Percentiles rank a stretch among this genome's conserved stretches.
Evolutionary conservation across 2,888 invertebrate genomes (phyloP).

Genomic region (Sicus ferrugineus): DNA sequence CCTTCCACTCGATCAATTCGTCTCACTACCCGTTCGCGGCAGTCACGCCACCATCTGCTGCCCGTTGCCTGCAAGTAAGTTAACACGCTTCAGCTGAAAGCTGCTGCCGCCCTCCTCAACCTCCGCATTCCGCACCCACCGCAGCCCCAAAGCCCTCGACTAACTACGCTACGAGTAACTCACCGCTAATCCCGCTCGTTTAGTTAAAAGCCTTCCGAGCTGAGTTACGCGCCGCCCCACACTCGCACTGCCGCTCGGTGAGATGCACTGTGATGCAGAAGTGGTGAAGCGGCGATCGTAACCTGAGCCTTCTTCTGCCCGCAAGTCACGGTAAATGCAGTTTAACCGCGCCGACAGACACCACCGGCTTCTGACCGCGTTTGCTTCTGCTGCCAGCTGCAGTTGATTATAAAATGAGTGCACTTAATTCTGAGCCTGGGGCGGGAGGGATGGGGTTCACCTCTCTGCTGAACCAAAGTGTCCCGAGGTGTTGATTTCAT

Average conservation of each 20-base stretch:
- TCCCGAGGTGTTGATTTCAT: no score
- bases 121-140: not conserved
- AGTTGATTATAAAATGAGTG: conserved; percentile 26
- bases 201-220: no score
- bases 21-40: not conserved
- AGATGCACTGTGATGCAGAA: not conserved
- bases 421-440: conserved; percentile 17
- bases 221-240: no score
- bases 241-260: no score
- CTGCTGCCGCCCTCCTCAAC: not conserved
- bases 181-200: no score
- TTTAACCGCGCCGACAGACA: conserved; percentile 2
- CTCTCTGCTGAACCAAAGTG: no score
- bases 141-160: not conserved
- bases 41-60: not conserved
- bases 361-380: not conserved
- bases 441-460: not conserved
- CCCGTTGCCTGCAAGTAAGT: conserved; percentile 11
- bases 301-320: conserved; percentile 17
- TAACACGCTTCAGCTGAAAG: not conserved
- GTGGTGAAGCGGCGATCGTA: conserved; percentile 13
- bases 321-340: conserved; percentile 25
- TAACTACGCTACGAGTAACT: no score
- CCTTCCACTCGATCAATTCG: not conserved
- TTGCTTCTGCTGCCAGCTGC: conserved; percentile 19